Evolutionary conservation across 1,140 invertebrate genomes (phyloP).

Genomic region (Scaptomyza graminum): DNA sequence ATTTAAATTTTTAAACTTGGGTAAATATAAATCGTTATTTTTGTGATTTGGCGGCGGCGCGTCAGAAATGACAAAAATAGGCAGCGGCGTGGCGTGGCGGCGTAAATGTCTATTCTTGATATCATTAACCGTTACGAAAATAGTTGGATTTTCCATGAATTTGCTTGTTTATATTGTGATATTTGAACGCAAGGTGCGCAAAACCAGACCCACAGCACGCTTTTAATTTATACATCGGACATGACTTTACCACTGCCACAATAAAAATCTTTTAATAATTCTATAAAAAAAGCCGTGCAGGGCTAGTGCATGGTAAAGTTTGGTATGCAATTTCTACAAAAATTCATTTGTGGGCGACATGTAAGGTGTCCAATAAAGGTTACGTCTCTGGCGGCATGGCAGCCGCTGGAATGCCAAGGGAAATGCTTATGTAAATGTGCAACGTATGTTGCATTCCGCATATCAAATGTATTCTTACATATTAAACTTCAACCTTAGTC

Average conservation of each 20-base stretch:
- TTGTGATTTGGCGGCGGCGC: too few species aligned
- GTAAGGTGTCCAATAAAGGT: slow-evolving; percentile 69
- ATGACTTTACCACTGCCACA: slow-evolving; percentile 5
- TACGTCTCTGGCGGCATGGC: slow-evolving; percentile 5
- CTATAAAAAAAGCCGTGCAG: slow-evolving; percentile 1
- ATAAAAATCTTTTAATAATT: slow-evolving; percentile 28
- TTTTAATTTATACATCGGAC: too few species aligned
- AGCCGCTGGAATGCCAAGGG: slow-evolving; percentile 16
- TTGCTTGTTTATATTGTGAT: too few species aligned
- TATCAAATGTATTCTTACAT: slow-evolving; percentile 28
- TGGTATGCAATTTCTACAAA: slow-evolving; percentile 32
- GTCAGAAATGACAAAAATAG: too few species aligned
- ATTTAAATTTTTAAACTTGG: too few species aligned
- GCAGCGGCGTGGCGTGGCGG: too few species aligned
- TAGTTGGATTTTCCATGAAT: too few species aligned
- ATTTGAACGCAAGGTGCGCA: too few species aligned
- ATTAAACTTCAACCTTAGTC: slow-evolving; percentile 24
- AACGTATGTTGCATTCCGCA: slow-evolving; percentile 22
- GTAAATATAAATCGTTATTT: too few species aligned
- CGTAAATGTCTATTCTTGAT: too few species aligned
- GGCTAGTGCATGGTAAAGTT: neutral
- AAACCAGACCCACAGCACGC: too few species aligned
- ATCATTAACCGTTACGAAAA: too few species aligned
- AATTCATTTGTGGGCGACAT: slow-evolving; percentile 42
- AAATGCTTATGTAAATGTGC: slow-evolving; percentile 9